Conservation (phyloP, 2,113 vertebrate genomes). For the Cinclus cinclus region DNA sequence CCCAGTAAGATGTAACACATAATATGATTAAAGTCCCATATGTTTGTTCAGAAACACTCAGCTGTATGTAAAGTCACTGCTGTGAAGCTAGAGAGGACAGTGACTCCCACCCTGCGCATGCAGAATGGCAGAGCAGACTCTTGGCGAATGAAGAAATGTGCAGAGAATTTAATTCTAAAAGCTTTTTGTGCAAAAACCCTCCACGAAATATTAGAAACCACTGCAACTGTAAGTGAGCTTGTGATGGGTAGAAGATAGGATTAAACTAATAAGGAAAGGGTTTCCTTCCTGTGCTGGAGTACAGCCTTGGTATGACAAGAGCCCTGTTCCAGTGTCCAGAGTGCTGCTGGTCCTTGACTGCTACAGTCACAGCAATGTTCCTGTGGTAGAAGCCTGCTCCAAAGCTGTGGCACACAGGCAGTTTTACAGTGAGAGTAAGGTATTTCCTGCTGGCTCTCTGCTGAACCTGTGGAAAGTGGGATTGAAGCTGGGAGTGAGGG, state of each 20-base stretch:
- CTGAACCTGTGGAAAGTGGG: not conserved
- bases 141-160: not conserved
- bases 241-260: not conserved
- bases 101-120: fast-evolving
- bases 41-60: not conserved
- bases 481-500: not conserved
- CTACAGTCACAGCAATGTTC: not conserved
- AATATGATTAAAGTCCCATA: fast-evolving
- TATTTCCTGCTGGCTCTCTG: not conserved
- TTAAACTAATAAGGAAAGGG: not conserved
- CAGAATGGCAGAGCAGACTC: not conserved
- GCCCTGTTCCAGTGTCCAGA: not conserved
- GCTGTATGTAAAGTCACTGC: not conserved
- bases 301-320: not conserved
- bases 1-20: not conserved
- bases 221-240: not conserved
- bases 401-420: not conserved
- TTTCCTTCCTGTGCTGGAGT: not conserved
- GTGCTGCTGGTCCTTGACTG: not conserved
- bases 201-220: not conserved
- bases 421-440: not conserved
- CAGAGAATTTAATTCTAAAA: not conserved
- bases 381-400: not conserved
- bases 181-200: not conserved
- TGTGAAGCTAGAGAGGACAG: not conserved